These are phyloP conservation scores for Pinna nobilis DNA, from an alignment of 1,140 invertebrate genomes.

Conservation along the genomic window DNA sequence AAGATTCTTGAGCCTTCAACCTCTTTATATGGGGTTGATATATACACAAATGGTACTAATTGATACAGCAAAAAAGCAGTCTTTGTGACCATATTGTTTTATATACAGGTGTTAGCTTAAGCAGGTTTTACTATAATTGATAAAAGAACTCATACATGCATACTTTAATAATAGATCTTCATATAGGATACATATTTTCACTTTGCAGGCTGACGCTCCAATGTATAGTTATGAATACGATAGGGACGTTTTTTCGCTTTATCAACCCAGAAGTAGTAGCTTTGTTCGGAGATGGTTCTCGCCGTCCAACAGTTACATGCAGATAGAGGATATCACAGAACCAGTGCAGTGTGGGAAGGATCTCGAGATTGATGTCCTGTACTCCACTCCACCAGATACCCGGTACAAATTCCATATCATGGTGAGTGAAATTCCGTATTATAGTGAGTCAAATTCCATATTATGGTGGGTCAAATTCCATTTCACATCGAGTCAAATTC, in stretches of 20 bases:
- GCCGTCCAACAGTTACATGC: slow-evolving; percentile 70
- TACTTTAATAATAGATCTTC: background rate
- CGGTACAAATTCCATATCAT: slow-evolving; percentile 63
- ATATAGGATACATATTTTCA: too few relatives aligned
- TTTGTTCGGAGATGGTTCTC: slow-evolving; percentile 68
- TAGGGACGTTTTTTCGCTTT: slow-evolving; percentile 40
- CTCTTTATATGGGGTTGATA: too few relatives aligned
- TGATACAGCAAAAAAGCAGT: too few relatives aligned
- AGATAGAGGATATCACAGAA: slow-evolving; percentile 53
- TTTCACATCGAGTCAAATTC: too few relatives aligned
- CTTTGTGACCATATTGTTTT: too few relatives aligned
- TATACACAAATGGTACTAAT: too few relatives aligned
- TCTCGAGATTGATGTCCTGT: slow-evolving; percentile 59
- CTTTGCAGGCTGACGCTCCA: slow-evolving; percentile 21
- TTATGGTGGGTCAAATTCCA: too few relatives aligned
- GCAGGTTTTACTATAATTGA: background rate
- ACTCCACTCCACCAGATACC: slow-evolving; percentile 57
- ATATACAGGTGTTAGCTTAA: too few relatives aligned
- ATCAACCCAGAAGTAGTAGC: slow-evolving; percentile 38
- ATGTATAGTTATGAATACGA: background rate
- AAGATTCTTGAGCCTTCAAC: too few relatives aligned
- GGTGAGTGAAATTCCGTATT: too few relatives aligned
- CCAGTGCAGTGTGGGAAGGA: slow-evolving; percentile 57
- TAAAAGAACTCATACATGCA: background rate
- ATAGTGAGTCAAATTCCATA: too few relatives aligned